phyloP scores from a whole-genome alignment of 2,888 invertebrate genomes.

The Polyploca ridens region DNA sequence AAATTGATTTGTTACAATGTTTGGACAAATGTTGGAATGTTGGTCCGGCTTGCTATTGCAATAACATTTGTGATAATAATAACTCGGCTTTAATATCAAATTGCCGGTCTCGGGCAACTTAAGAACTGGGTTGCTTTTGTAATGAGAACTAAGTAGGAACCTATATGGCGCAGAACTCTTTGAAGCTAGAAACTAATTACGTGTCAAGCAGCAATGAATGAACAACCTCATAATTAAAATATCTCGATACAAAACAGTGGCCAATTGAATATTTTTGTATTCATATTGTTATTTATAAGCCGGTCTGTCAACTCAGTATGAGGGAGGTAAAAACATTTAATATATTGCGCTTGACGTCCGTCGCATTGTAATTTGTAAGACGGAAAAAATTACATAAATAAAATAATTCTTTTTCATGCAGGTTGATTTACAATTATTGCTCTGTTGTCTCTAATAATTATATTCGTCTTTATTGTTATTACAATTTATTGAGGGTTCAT shows the following conservation, averaged over 20 bases:
- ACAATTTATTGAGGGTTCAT: not conserved
- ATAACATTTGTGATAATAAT: conserved; percentile 2
- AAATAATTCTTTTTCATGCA: conserved; percentile 47
- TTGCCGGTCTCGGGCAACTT: not conserved
- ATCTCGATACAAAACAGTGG: not conserved
- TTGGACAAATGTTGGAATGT: conserved; percentile 14
- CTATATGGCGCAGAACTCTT: not conserved
- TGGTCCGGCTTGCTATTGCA: not conserved
- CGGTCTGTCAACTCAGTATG: conserved; percentile 34
- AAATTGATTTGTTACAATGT: conserved; percentile 10
- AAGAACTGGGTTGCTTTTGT: not conserved
- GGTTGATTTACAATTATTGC: conserved; percentile 48
- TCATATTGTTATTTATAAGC: conserved; percentile 38
- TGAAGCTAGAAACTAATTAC: not conserved
- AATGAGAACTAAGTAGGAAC: not conserved
- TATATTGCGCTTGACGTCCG: conserved; percentile 42
- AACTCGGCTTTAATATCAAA: conserved; percentile 1
- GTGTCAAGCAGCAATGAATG: not conserved
- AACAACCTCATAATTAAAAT: not conserved
- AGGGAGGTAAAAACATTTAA: conserved; percentile 46
- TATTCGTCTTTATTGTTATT: conserved; percentile 23
- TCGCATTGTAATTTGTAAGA: conserved; percentile 27
- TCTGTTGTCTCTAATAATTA: conserved; percentile 44
- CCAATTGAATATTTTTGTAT: not conserved
- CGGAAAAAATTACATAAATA: conserved; percentile 25